Evolutionary conservation across 2,113 vertebrate species (phyloP).

Genomic region (Prolemur simus): DNA sequence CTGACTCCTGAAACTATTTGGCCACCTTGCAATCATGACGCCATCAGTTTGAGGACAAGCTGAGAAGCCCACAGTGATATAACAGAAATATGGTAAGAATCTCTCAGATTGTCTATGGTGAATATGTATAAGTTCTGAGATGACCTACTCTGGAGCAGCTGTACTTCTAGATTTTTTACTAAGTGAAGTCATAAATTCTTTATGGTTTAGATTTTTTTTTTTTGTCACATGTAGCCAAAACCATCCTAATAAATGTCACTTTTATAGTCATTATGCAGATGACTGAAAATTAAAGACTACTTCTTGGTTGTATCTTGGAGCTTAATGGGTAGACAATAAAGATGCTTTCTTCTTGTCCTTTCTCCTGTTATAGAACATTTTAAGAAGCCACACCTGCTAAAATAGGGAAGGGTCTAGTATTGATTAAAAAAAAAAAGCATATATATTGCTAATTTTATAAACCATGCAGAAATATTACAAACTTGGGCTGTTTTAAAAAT

Average conservation of each 20-base stretch:
- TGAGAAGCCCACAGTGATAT: neutral
- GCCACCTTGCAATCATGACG: neutral
- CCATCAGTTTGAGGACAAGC: neutral
- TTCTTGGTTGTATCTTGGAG: neutral
- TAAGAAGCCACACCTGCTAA: neutral
- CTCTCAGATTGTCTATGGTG: neutral
- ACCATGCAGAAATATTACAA: neutral
- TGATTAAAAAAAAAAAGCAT: neutral
- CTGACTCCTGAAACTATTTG: neutral
- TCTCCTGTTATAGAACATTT: neutral
- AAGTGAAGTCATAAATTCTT: neutral
- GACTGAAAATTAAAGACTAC: neutral
- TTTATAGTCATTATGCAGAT: neutral
- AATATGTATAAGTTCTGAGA: neutral
- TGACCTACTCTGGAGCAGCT: neutral
- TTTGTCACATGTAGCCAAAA: neutral
- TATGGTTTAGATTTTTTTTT: neutral
- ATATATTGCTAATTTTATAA: neutral
- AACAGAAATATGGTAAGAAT: neutral
- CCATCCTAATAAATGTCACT: neutral
- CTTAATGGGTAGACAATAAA: constrained; percentile 29
- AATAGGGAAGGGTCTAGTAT: neutral
- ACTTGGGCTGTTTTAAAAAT: neutral
- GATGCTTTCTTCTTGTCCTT: neutral
- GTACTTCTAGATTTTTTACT: neutral